Base-by-base conservation (phyloP, 2,888 invertebrate genomes). In the Eulithis testata region DNA sequence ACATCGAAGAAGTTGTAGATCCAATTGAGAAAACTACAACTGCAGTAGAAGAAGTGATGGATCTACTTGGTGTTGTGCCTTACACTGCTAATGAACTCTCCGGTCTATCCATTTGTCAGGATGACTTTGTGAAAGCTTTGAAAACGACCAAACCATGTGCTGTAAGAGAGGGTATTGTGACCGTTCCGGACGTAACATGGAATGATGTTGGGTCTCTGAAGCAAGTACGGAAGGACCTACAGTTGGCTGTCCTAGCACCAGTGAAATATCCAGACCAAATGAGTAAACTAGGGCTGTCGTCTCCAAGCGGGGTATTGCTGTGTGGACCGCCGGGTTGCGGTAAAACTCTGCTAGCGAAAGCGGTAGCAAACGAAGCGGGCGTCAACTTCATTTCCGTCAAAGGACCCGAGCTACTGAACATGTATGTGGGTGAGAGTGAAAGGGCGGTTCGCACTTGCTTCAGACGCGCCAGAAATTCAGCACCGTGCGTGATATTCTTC, bases 381-480 rank as follows among this genome's bases (percentile, higher is more conserved):
- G 97, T 99, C 49, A 99, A 99, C 90, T 99, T 99, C 78, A 98
- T 99, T 77, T 98, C 99, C 7, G 99, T 99, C 0, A 99, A 99
- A 91, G 99, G 99, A 12, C 99, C 99, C 0, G 99, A 99, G 89
- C 90, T 99, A 60, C 94, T 99, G 64, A 99, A 98, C 83, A 99
- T 99, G 99, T 99, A 99, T 88, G 98, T 99, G 14, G 99, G 99
- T 66, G 99, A 99, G 91, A 99, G 99, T 88, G 99, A 99, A 89
- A 94, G 97, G 75, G 99, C 99, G 0, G 98, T 99, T 0, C 94
- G 99, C n/a, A 97, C 97, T 31, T 98, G 98, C 79, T 99, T 99
- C 85, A 96, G 97, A 83, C 94, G 99, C 71, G 99, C 99, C 0
- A 94, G 97, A 52, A 98, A 98, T 88, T 99, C 99, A 0, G 96